phyloP scores from a whole-genome alignment of 2,113 vertebrate genomes.

The Galbula dea region DNA sequence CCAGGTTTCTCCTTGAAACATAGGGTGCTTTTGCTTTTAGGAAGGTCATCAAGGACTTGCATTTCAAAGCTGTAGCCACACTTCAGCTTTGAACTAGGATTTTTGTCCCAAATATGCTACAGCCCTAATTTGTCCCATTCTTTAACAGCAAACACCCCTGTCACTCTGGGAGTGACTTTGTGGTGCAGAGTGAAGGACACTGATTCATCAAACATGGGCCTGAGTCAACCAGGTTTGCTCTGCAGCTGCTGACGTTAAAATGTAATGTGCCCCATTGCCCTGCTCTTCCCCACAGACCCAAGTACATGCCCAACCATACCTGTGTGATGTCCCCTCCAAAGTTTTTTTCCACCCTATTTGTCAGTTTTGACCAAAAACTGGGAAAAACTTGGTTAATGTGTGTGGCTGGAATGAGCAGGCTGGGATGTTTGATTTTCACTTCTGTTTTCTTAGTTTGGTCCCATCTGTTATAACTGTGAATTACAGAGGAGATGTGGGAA shows the following conservation, averaged over 20 bases:
- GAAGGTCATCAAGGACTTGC: neutral
- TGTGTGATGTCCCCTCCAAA: rapidly evolving
- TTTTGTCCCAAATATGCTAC: neutral
- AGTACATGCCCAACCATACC: rapidly evolving
- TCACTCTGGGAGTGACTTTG: neutral
- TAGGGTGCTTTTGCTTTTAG: neutral
- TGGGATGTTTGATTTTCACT: neutral
- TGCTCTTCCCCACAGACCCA: rapidly evolving
- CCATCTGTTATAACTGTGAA: neutral
- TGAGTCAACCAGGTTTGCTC: rapidly evolving
- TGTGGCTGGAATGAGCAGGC: neutral
- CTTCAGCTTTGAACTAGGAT: neutral
- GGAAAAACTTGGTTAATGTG: neutral
- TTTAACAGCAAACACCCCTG: neutral
- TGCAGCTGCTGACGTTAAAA: neutral
- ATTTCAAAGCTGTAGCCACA: neutral
- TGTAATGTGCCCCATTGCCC: rapidly evolving
- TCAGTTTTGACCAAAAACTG: neutral
- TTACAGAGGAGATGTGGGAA: neutral
- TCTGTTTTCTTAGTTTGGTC: neutral
- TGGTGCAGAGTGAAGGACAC: neutral
- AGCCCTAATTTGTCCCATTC: neutral
- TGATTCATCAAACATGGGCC: neutral
- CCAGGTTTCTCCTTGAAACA: neutral
- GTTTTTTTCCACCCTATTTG: rapidly evolving